These are phyloP conservation scores for Lates japonicus DNA, from an alignment of 2,797 vertebrate species.

Conservation along the genomic window DNA sequence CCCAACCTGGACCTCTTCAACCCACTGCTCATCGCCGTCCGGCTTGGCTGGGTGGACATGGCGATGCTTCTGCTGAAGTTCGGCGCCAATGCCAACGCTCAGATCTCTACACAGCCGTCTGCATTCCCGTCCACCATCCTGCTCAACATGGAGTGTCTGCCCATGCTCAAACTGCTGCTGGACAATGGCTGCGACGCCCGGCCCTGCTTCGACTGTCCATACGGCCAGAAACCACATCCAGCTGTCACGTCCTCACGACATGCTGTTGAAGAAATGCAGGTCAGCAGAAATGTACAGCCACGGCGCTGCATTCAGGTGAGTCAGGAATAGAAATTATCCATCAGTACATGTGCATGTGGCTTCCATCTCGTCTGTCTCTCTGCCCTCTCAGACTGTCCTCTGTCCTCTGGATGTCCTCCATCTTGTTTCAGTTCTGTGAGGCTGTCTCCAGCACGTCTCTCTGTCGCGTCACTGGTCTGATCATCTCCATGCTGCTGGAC, in stretches of 20 bases:
- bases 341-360: neutral
- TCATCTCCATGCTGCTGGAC: conserved; percentile 91
- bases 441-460: conserved; percentile 86
- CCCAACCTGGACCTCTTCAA: conserved; percentile 92
- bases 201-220: conserved; percentile 90
- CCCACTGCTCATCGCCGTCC: conserved; percentile 91
- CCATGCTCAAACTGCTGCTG: conserved; percentile 90
- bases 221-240: conserved; percentile 88
- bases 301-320: conserved; percentile 33
- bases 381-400: neutral
- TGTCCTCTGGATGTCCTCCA: neutral
- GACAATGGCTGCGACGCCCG: conserved; percentile 89
- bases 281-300: neutral
- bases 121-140: conserved; percentile 91
- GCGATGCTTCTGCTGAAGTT: conserved; percentile 88
- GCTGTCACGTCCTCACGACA: fast-evolving
- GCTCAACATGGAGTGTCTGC: conserved; percentile 89
- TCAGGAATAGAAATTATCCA: neutral
- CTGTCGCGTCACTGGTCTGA: conserved; percentile 86
- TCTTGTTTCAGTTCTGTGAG: conserved; percentile 91
- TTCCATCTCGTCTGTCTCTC: too few relatives aligned
- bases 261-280: conserved; percentile 19
- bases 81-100: conserved; percentile 89
- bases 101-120: conserved; percentile 88
- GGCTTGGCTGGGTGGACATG: conserved; percentile 87